A percentile compares a stretch with the other conserved stretches of the same genome.
Conservation (phyloP, 2,113 vertebrate species). For the Laticauda colubrina region DNA sequence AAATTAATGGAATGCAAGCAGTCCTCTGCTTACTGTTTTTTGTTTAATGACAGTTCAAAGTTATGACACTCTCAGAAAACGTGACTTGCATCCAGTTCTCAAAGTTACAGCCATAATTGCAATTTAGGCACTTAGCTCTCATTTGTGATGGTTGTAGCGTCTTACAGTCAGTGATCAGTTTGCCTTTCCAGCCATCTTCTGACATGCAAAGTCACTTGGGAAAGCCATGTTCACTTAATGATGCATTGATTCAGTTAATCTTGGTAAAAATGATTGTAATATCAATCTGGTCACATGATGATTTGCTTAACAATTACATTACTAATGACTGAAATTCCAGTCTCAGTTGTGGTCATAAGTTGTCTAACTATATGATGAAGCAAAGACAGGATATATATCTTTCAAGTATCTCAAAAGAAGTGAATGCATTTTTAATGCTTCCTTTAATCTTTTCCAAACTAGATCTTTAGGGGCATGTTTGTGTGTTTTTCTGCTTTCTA, state of each 20-base stretch:
- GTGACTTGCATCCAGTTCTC: not conserved
- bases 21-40: not conserved
- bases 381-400: not conserved
- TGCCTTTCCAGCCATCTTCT: not conserved
- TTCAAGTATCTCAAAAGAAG: not conserved
- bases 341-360: not conserved
- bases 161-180: not conserved
- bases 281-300: not conserved
- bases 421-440: not conserved
- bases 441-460: not conserved
- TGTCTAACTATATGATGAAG: not conserved
- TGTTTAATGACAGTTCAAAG: not conserved
- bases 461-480: not conserved
- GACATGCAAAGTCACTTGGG: not conserved
- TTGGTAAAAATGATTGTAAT: not conserved
- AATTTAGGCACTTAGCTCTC: not conserved
- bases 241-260: not conserved
- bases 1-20: not conserved
- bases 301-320: not conserved
- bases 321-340: not conserved
- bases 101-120: not conserved
- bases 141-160: not conserved
- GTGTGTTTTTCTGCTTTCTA: not conserved
- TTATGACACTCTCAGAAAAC: not conserved
- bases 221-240: not conserved